Base-by-base conservation (phyloP, 2,797 vertebrate species). In the Semaprochilodus insignis region DNA sequence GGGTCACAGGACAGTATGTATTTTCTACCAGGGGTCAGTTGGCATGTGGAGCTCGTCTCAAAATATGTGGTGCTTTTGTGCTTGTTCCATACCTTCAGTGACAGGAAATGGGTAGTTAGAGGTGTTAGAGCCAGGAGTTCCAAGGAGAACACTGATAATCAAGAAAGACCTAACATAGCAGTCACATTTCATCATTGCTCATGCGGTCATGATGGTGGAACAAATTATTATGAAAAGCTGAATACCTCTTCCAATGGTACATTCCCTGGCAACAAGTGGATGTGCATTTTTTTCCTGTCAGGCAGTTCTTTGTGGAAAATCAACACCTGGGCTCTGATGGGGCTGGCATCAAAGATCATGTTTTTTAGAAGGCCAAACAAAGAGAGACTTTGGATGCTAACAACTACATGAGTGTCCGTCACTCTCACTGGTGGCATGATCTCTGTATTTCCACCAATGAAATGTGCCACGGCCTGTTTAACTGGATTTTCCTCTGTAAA, bases 351-450 rank as follows among this genome's bases (percentile, higher is more conserved):
- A 44, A 69, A 69, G 0, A 40, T 11, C 0, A 40, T 66, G 19
- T 2, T 82, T 71, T 23, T 81, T 10, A 73, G 10, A 10, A 16
- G 13, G 2, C 83, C 83, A 78, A 48, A 89, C 3, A 19, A 40
- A 13, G 87, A 88, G 15, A 90, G 87, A 19, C 81, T 60, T 6
- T 52, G 57, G 74, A 88, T 3, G 36, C 23, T 2, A 13, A 79
- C n/a, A 10, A 70, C 21, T 27, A 44, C 66, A 36, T 70, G 54
- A 21, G 82, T 90, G 13, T 83, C 48, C 13, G 83, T 90, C 14
- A 88, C 65, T 54, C n/a, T 74, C 14, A 74, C 21, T 0, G 69
- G 76, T 27, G 70, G 13, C 23, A 71, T 27, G 2, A 80, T 48
- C 57, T 84, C 82, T 23, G 82, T 21, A 73, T 77, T 76, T 15